Base-by-base conservation (phyloP, 2,113 vertebrate genomes). In the Talpa occidentalis region DNA sequence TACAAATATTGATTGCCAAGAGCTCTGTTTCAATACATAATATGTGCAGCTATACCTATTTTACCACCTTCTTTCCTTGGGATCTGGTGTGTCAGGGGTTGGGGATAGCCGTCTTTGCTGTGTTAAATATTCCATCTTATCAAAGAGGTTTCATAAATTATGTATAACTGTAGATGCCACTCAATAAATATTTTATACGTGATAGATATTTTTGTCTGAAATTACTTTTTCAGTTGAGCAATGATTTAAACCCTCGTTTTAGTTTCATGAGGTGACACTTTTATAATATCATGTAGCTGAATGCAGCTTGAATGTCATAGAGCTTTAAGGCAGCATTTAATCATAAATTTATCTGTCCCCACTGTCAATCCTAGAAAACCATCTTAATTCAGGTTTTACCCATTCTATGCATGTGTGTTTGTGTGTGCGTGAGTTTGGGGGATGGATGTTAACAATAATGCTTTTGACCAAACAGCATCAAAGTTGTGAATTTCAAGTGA, bases 111-210 rank as follows among this genome's bases (percentile, higher is more conserved):
- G 8, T 69, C 82, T 59, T 90, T 74, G 35, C 82, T 78, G 21
- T 95, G 95, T 93, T 90, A 94, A 97, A 74, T 96, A 81, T 95
- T 97, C 90, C 81, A 14, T 96, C 47, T 96, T 85, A 4, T 96
- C 82, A 69, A 97, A 94, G 90, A 85, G 60, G 52, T 79, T 42
- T 90, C 90, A 76, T 97, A 96, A 98, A 97, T 98, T 95, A 97
- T 97, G 66, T 77, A 88, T 96, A 90, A 89, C n/a, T 89, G 95
- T 97, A 98, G 96, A 95, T 97, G 92, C 94, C 92, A 97, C 94
- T 97, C 96, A 98, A 93, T 98, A 97, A 98, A 97, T 98, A 98
- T 98, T 98, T 98, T 97, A 95, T 92, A 91, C 30, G 30, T 93
- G 87, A 89, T 97, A 97, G 92, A 83, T 97, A 93, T 97, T 98